These are phyloP conservation scores for Hafferia zeledoni DNA, from an alignment of 2,797 vertebrate species.

Conservation along the genomic window DNA sequence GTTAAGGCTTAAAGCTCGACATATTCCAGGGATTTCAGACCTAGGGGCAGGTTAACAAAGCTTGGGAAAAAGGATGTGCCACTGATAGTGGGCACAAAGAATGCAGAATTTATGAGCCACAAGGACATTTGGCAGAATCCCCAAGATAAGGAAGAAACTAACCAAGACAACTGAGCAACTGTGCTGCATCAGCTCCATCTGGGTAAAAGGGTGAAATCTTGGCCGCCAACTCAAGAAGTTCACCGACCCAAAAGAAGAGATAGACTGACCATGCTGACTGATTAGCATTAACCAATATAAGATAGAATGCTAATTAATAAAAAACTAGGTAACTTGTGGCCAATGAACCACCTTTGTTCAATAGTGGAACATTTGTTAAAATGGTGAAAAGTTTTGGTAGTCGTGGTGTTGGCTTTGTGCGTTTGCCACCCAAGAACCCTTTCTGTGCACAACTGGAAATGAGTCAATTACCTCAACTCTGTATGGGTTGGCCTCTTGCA, in stretches of 20 bases:
- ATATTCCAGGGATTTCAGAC: not conserved
- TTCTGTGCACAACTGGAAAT: not conserved
- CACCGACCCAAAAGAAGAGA: not conserved
- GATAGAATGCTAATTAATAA: not conserved
- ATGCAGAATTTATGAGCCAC: not conserved
- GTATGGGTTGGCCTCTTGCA: not conserved
- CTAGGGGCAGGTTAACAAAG: not conserved
- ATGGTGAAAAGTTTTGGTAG: not conserved
- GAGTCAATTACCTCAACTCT: not conserved
- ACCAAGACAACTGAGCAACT: not conserved
- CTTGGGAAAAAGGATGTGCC: not conserved
- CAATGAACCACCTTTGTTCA: not conserved
- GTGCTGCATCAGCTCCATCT: not conserved
- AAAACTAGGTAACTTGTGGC: not conserved
- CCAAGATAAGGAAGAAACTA: not conserved
- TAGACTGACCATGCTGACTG: not conserved
- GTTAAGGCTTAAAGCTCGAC: not conserved
- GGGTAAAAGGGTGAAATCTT: not conserved
- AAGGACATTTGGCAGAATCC: not conserved
- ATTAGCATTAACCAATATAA: accelerated
- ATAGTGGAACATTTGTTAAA: not conserved
- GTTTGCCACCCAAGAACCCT: not conserved
- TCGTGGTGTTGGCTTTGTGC: not conserved
- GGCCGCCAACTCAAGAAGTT: not conserved
- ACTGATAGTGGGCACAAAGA: not conserved